Evolutionary conservation across 2,797 vertebrate species (phyloP).

Genomic region (Poliocrania exsul): DNA sequence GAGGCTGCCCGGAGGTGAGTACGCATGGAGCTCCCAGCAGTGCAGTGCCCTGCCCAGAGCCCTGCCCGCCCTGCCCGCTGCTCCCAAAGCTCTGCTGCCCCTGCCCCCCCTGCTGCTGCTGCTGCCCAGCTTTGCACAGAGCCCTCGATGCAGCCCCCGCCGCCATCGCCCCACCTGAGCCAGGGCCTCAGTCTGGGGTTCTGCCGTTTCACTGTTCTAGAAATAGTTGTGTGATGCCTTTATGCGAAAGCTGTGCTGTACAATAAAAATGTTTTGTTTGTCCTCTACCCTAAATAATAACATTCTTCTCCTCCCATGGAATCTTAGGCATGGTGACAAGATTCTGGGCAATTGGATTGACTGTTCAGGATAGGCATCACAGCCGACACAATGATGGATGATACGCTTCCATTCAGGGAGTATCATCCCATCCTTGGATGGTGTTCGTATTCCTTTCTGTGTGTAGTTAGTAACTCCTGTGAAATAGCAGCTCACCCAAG

Average conservation of each 20-base stretch:
- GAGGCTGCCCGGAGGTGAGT: constrained; percentile 49
- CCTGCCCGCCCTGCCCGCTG: background rate
- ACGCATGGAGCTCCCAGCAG: constrained; percentile 27
- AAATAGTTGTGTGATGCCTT: constrained; percentile 13
- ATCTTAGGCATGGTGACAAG: background rate
- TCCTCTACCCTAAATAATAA: background rate
- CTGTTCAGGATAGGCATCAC: background rate
- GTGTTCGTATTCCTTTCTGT: background rate
- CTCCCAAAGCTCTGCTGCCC: constrained; percentile 14
- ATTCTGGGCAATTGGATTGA: background rate
- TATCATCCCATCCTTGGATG: background rate
- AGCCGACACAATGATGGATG: background rate
- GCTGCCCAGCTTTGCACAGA: constrained; percentile 58
- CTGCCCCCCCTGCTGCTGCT: constrained; percentile 23
- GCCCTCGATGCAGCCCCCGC: background rate
- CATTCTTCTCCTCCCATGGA: background rate
- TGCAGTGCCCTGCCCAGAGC: background rate
- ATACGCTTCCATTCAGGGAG: background rate
- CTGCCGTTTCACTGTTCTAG: background rate
- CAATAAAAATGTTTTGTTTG: background rate
- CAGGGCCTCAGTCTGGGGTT: constrained; percentile 10
- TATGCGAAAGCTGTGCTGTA: constrained; percentile 1
- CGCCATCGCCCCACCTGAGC: background rate
- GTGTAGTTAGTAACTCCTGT: background rate
- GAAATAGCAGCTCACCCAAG: background rate